phyloP scores from a whole-genome alignment of 2,888 invertebrate genomes.

The Phlogophora meticulosa region DNA sequence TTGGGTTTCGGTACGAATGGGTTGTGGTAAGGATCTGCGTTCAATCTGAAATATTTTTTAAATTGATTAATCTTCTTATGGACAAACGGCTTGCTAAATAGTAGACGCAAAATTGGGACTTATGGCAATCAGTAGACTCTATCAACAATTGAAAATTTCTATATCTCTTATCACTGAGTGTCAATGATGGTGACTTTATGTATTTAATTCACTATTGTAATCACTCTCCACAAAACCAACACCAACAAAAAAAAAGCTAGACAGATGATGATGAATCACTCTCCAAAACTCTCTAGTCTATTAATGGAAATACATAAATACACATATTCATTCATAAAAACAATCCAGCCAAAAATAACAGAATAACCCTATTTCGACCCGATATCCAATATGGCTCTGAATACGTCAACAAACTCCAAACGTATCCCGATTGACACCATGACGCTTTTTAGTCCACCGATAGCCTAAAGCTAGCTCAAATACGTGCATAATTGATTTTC shows the following conservation, averaged over 20 bases:
- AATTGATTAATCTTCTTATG: not conserved
- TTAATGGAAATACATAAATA: not conserved
- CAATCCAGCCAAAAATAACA: not conserved
- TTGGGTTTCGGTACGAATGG: slow-evolving; percentile 95
- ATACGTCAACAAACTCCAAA: slow-evolving; percentile 16
- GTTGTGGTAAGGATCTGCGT: slow-evolving; percentile 95
- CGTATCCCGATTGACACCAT: slow-evolving; percentile 7
- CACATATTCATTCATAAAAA: not conserved
- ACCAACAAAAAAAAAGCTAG: not conserved
- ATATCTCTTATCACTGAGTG: too few relatives aligned
- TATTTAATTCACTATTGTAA: too few relatives aligned
- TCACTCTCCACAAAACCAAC: not conserved
- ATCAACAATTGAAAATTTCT: too few relatives aligned
- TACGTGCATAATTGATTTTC: slow-evolving; percentile 53
- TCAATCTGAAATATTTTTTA: slow-evolving; percentile 91
- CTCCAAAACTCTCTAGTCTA: too few relatives aligned
- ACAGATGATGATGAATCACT: too few relatives aligned
- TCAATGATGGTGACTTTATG: too few relatives aligned
- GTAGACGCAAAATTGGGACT: not conserved
- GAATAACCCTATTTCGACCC: not conserved
- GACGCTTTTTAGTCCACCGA: slow-evolving; percentile 26
- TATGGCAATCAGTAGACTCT: too few relatives aligned
- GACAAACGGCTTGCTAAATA: not conserved
- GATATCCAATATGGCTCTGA: not conserved
- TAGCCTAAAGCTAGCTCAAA: slow-evolving; percentile 23